Conservation (phyloP, 2,797 vertebrate species). For the Phoeniculus purpureus region DNA sequence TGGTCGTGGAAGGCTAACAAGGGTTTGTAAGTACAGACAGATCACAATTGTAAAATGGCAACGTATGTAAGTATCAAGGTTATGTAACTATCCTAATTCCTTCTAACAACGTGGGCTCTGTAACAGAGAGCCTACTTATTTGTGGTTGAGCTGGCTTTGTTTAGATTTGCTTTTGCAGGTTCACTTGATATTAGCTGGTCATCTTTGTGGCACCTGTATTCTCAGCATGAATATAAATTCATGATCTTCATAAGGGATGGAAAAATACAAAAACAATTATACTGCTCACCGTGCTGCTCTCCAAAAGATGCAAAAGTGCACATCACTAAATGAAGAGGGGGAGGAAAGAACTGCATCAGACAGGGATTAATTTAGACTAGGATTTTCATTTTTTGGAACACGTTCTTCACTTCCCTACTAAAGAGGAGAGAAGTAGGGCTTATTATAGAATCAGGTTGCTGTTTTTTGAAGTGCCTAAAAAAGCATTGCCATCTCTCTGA, state of each 20-base stretch:
- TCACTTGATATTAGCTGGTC: background rate
- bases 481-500: constrained; percentile 29
- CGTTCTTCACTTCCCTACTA: constrained; percentile 20
- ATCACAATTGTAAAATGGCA: background rate
- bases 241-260: background rate
- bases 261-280: constrained; percentile 1
- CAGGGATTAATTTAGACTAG: constrained; percentile 30
- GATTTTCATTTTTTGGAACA: constrained; percentile 47
- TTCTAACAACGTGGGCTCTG: background rate
- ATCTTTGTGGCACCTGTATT: background rate
- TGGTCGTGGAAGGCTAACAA: background rate
- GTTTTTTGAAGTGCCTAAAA: constrained; percentile 39
- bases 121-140: background rate
- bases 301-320: constrained; percentile 2
- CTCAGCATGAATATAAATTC: background rate
- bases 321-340: constrained; percentile 21
- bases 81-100: background rate
- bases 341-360: constrained; percentile 18
- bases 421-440: constrained; percentile 3
- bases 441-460: constrained; percentile 50
- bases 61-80: background rate
- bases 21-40: background rate
- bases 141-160: background rate
- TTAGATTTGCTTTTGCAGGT: background rate
- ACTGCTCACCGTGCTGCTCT: background rate